A percentile compares a stretch with the other conserved stretches of the same genome.
Conservation (phyloP, 2,797 vertebrate species). For the Characodon lateralis region DNA sequence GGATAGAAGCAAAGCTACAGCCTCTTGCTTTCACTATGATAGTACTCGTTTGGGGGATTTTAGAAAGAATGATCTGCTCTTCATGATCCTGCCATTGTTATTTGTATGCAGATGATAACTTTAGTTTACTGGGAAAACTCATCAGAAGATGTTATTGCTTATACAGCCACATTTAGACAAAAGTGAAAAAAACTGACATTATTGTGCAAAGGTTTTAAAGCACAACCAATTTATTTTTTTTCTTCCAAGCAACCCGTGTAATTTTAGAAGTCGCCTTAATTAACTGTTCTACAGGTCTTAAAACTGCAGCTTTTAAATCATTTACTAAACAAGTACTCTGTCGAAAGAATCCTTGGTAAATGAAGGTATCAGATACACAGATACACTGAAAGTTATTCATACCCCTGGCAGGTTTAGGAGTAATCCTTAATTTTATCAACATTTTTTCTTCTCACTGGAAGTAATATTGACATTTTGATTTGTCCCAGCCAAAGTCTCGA, state of each 20-base stretch:
- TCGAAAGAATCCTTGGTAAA: not conserved
- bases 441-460: not conserved
- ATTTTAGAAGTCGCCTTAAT: not conserved
- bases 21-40: not conserved
- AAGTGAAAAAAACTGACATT: not conserved
- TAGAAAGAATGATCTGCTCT: not conserved
- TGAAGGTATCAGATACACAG: not conserved
- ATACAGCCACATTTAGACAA: not conserved
- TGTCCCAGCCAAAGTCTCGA: too few relatives aligned
- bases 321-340: not conserved
- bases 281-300: not conserved
- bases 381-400: not conserved
- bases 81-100: not conserved
- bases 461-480: not conserved
- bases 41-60: not conserved
- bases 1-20: not conserved
- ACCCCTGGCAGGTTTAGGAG: not conserved
- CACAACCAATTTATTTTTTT: not conserved
- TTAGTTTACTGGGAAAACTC: not conserved
- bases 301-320: not conserved
- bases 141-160: not conserved
- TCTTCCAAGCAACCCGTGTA: not conserved
- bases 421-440: not conserved
- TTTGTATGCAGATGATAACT: not conserved
- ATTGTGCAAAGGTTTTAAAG: not conserved